Conservation (phyloP, 35 echinoderm and acorn worm species). For the Lytechinus variegatus region DNA sequence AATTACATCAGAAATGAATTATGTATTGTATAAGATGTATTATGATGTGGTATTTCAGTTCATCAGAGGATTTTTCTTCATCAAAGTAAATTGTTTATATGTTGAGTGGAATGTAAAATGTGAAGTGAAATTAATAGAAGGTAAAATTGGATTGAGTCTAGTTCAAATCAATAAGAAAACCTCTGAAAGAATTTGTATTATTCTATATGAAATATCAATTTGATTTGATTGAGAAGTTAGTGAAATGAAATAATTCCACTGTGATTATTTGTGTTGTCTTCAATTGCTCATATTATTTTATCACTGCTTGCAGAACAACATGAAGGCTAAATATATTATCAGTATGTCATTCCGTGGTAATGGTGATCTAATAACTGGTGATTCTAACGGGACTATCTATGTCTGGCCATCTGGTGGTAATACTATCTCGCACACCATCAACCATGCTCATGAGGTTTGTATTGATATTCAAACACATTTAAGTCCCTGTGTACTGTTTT, state of each 20-base stretch:
- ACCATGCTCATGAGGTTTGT: slow-evolving; percentile 86
- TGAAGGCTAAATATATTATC: slow-evolving; percentile 85
- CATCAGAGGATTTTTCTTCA: too few relatives aligned
- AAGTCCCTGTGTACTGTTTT: not conserved
- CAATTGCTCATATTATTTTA: not conserved
- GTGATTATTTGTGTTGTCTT: not conserved
- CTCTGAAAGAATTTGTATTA: too few relatives aligned
- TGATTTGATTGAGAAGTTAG: too few relatives aligned
- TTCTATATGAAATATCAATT: too few relatives aligned
- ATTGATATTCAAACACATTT: not conserved
- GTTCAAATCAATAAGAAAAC: not conserved
- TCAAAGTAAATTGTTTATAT: too few relatives aligned
- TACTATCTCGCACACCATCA: slow-evolving; percentile 79
- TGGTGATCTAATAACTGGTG: slow-evolving; percentile 92
- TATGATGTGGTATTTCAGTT: too few relatives aligned
- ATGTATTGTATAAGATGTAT: too few relatives aligned
- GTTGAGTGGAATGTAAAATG: not conserved
- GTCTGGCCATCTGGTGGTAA: slow-evolving; percentile 85
- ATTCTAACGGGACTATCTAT: slow-evolving; percentile 94
- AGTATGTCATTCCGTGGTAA: slow-evolving; percentile 85
- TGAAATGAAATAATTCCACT: not conserved
- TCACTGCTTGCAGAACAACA: slow-evolving; percentile 60
- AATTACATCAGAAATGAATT: not conserved
- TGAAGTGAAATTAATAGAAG: not conserved
- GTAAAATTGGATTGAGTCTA: not conserved